Conservation (phyloP, 2,113 vertebrate genomes). For the Lathamus discolor region DNA sequence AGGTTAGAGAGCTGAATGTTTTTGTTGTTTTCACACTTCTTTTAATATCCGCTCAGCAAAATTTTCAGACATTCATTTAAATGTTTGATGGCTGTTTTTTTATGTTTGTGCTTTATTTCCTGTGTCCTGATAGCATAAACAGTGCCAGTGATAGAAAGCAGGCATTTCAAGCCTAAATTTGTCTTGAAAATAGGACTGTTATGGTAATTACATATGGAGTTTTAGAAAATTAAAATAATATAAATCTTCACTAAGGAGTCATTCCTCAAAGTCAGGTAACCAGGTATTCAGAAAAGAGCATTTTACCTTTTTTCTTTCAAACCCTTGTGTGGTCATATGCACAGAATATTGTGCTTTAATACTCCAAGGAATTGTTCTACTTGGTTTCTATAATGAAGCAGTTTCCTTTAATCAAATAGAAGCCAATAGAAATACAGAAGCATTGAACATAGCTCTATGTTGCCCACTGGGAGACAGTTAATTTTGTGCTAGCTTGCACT, state of each 20-base stretch:
- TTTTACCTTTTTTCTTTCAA: neutral
- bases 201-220: neutral
- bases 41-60: neutral
- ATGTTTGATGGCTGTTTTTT: neutral
- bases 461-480: conserved; percentile 69
- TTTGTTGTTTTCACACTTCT: neutral
- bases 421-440: conserved; percentile 9
- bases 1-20: neutral
- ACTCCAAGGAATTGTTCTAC: conserved; percentile 44
- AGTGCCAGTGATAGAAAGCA: neutral
- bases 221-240: neutral
- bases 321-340: neutral
- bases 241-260: neutral
- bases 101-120: neutral
- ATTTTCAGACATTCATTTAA: neutral
- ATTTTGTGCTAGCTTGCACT: conserved; percentile 77
- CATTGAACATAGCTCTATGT: conserved; percentile 51
- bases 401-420: conserved; percentile 67
- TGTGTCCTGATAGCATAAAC: neutral
- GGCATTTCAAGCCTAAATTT: neutral
- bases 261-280: neutral
- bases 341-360: conserved; percentile 10
- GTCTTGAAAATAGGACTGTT: neutral
- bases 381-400: conserved; percentile 51
- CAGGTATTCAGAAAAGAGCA: neutral